phyloP scores from a whole-genome alignment of 2,113 vertebrate species.

The Uria lomvia region DNA sequence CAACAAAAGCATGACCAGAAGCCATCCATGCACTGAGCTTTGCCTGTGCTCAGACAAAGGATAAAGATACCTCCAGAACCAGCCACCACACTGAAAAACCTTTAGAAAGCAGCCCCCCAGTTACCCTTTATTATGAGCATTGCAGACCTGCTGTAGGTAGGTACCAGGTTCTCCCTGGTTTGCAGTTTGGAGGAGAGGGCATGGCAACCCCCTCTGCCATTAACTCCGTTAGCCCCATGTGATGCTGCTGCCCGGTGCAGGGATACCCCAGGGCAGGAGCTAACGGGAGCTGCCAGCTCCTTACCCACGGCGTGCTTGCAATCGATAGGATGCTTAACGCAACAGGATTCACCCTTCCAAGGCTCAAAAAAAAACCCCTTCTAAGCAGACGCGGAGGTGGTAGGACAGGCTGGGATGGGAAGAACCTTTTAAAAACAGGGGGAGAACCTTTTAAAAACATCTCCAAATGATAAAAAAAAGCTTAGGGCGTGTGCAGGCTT shows the following conservation, averaged over 20 bases:
- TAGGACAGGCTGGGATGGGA: neutral
- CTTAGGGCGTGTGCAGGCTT: neutral
- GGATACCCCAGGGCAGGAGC: neutral
- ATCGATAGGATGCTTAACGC: neutral
- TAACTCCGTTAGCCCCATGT: neutral
- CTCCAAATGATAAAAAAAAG: neutral
- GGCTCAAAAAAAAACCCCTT: neutral
- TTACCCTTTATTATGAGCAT: neutral
- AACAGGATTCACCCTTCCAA: neutral
- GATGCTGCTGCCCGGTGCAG: neutral
- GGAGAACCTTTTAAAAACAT: neutral
- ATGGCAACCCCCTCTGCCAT: neutral
- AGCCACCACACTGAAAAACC: accelerated
- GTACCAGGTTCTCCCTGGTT: neutral
- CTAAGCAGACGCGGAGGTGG: neutral
- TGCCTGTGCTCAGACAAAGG: accelerated
- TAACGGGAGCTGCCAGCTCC: neutral
- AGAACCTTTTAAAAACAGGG: neutral
- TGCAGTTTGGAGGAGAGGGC: neutral
- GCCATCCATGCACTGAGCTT: neutral
- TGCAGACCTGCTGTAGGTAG: neutral
- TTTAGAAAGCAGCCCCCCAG: neutral
- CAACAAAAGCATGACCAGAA: neutral
- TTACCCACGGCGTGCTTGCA: neutral
- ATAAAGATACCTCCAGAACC: neutral